These are phyloP conservation scores for Zelostemma sp. DNA, from an alignment of 1,140 invertebrate species.

Conservation along the genomic window DNA sequence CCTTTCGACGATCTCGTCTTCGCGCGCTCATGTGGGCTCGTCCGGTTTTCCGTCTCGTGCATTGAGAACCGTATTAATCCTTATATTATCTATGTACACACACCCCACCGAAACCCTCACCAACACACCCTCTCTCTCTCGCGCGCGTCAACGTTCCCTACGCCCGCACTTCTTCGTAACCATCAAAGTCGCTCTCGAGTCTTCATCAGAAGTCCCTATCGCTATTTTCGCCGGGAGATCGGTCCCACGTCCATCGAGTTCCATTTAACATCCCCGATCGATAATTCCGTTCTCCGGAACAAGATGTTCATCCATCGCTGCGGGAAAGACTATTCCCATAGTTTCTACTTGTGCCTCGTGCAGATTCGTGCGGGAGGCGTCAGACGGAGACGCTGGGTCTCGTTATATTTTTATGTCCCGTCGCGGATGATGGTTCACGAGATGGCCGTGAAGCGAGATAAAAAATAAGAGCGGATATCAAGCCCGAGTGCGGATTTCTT, in stretches of 20 bases:
- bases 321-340: conserved; percentile 23
- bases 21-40: conserved; percentile 54
- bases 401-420: conserved; percentile 58
- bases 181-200: conserved; percentile 6
- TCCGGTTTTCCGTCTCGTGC: conserved; percentile 38
- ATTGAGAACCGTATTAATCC: conserved; percentile 29
- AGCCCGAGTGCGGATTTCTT: conserved; percentile 12
- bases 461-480: conserved; percentile 25
- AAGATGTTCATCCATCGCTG: conserved; percentile 21
- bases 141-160: neutral
- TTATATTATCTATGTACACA: conserved; percentile 27
- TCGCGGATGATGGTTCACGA: conserved; percentile 25
- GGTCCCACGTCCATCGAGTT: neutral
- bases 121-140: conserved; percentile 25
- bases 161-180: neutral
- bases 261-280: conserved; percentile 29
- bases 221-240: conserved; percentile 4
- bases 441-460: conserved; percentile 23
- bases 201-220: neutral
- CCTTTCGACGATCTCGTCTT: conserved; percentile 56
- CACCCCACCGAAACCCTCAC: conserved; percentile 23
- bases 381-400: conserved; percentile 15
- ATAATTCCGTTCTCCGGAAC: conserved; percentile 18
- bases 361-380: conserved; percentile 31
- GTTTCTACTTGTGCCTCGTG: conserved; percentile 26